Evolutionary conservation across 2,797 vertebrate genomes (phyloP).

Genomic region (Chelmon rostratus): DNA sequence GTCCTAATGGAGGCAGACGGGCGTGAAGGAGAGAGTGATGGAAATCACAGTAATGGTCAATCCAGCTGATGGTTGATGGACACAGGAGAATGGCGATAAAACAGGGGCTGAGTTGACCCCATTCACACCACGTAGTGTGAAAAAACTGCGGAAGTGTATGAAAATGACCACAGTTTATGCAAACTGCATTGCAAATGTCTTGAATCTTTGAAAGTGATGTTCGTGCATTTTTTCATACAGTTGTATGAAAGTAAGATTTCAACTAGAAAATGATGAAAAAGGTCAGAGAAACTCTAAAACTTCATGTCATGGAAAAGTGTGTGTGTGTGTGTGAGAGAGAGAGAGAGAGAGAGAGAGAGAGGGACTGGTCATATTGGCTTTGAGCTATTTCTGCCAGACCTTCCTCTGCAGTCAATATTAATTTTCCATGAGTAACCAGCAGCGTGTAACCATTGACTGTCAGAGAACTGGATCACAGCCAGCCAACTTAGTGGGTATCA

Average conservation of each 20-base stretch:
- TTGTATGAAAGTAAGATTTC: not conserved
- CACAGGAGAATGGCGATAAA: conserved; percentile 30
- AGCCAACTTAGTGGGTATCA: not conserved
- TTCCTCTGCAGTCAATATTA: conserved; percentile 39
- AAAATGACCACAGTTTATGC: not conserved
- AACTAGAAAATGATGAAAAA: not conserved
- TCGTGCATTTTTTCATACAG: no score
- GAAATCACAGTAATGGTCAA: conserved; percentile 74
- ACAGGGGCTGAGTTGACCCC: conserved; percentile 22
- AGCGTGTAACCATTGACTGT: conserved; percentile 6
- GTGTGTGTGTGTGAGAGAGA: no score
- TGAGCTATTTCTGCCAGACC: conserved; percentile 28
- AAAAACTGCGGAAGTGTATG: not conserved
- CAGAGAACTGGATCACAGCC: not conserved
- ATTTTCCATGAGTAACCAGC: conserved; percentile 54
- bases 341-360: not conserved
- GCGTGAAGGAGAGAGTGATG: conserved; percentile 88
- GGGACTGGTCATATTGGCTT: conserved; percentile 19
- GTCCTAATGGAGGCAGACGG: conserved; percentile 90
- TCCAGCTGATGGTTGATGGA: conserved; percentile 61
- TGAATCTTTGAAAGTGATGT: not conserved
- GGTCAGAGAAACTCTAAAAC: not conserved
- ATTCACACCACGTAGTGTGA: not conserved
- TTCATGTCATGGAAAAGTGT: not conserved
- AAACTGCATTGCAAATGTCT: no score